A percentile compares a stretch with the other conserved stretches of the same genome.
Evolutionary conservation across 2,888 invertebrate species (phyloP).

Genomic region (Willowsia nigromaculata): DNA sequence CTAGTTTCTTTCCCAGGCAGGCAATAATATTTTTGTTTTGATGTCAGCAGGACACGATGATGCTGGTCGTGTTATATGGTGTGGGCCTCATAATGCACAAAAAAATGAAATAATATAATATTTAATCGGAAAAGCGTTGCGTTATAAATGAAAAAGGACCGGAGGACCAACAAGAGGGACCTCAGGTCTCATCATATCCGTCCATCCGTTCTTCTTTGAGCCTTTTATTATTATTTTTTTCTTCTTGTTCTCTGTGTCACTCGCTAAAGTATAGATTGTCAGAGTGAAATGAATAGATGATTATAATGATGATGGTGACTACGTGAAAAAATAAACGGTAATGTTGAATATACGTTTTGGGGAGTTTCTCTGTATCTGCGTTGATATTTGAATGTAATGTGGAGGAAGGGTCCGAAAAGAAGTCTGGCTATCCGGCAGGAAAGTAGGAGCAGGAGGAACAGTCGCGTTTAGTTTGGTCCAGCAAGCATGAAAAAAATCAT

Average conservation of each 20-base stretch:
- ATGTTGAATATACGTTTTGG: neutral
- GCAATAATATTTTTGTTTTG: neutral
- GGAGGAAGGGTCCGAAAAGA: neutral
- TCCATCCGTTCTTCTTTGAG: neutral
- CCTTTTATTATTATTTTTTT: too few relatives aligned
- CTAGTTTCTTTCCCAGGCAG: neutral
- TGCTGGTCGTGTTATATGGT: too few relatives aligned
- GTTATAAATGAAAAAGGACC: neutral
- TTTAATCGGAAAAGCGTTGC: slow-evolving; percentile 17
- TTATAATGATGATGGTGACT: slow-evolving; percentile 8
- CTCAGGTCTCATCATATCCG: neutral
- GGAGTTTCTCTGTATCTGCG: neutral
- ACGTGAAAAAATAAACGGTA: neutral
- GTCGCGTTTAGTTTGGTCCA: neutral
- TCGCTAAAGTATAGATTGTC: neutral
- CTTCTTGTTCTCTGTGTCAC: neutral
- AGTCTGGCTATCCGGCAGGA: neutral
- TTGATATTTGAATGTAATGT: neutral
- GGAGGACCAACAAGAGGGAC: neutral
- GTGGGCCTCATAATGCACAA: neutral
- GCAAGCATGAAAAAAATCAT: neutral
- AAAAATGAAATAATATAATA: neutral
- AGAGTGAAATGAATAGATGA: slow-evolving; percentile 9
- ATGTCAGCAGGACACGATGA: slow-evolving; percentile 18
- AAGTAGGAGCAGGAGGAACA: neutral